Percentiles rank a stretch among this genome's conserved stretches.
Conservation (phyloP, 2,113 vertebrate species). For the Sarotherodon lohbergeri region DNA sequence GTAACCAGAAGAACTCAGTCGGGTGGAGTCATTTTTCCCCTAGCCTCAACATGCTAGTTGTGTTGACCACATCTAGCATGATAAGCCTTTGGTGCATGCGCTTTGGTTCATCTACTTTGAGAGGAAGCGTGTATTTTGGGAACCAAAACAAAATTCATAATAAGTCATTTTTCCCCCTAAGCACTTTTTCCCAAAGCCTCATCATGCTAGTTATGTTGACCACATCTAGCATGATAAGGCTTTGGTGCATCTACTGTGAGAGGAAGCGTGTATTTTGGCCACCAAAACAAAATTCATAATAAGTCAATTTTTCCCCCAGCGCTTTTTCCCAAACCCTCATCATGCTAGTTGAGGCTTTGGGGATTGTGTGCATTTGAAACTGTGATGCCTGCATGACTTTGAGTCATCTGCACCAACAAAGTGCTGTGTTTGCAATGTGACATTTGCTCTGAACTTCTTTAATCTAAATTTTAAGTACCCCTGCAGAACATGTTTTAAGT, state of each 20-base stretch:
- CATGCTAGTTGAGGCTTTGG: neutral
- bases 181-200: neutral
- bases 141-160: neutral
- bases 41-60: neutral
- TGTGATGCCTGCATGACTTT: neutral
- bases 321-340: neutral
- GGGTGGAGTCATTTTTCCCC: slow-evolving; percentile 16
- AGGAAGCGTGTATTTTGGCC: neutral
- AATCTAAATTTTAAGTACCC: neutral
- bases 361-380: neutral
- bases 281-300: neutral
- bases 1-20: neutral
- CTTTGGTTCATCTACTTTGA: neutral
- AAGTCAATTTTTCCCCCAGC: rapidly evolving
- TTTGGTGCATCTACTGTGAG: neutral
- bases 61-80: neutral
- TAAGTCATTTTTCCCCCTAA: rapidly evolving
- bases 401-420: neutral
- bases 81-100: neutral
- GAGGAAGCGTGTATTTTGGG: neutral
- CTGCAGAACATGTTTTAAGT: neutral
- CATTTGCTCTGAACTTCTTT: neutral
- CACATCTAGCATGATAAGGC: neutral
- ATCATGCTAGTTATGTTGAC: neutral
- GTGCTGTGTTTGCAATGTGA: neutral